These are phyloP conservation scores for Gryllus bimaculatus DNA, from an alignment of 1,140 invertebrate genomes.

Conservation along the genomic window DNA sequence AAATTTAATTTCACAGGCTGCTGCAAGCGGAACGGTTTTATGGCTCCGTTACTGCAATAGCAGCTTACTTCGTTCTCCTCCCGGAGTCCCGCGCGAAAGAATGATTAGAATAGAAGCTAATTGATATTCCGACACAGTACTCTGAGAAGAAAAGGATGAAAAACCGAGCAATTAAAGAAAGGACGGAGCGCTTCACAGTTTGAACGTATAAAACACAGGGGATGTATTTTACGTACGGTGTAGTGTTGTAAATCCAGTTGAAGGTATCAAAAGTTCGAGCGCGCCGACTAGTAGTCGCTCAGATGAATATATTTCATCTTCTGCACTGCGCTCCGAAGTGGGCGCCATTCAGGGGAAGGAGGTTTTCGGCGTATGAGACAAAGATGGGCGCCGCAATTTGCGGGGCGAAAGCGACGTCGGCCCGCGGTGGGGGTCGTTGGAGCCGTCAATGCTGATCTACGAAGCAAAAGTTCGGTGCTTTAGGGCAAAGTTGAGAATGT, in stretches of 20 bases:
- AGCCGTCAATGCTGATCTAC: no score
- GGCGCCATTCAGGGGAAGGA: no score
- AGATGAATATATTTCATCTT: no score
- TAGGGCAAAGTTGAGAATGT: background rate
- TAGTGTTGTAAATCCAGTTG: background rate
- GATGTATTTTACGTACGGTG: background rate
- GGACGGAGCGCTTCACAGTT: background rate
- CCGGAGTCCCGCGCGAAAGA: background rate
- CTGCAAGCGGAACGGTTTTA: slow-evolving; percentile 3
- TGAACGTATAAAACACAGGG: background rate
- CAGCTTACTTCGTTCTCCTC: background rate
- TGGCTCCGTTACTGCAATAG: slow-evolving; percentile 3
- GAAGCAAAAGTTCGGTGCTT: no score
- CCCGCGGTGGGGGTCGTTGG: no score
- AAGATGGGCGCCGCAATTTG: no score
- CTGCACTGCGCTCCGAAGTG: no score
- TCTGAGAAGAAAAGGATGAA: background rate
- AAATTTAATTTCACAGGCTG: slow-evolving; percentile 1
- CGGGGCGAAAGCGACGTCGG: no score
- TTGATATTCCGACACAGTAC: background rate
- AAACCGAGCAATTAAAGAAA: background rate
- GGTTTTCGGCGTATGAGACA: no score
- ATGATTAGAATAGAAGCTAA: background rate
- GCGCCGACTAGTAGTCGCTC: no score
- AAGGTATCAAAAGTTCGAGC: no score